phyloP scores from a whole-genome alignment of 2,888 invertebrate genomes.

The Drosophila imparisetae region DNA sequence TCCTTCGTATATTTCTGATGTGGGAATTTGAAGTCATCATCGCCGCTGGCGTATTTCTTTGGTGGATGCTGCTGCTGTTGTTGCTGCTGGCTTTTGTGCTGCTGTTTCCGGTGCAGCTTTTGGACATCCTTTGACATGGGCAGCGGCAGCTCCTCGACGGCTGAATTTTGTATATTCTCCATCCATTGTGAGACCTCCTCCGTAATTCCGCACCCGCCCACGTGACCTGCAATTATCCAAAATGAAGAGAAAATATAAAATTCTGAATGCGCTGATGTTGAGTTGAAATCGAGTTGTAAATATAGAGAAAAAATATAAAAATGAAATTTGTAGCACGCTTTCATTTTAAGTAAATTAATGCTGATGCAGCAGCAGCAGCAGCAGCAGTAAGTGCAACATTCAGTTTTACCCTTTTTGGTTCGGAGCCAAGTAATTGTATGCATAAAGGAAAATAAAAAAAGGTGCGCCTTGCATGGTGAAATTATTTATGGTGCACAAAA shows the following conservation, averaged over 20 bases:
- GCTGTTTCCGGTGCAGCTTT: conserved; percentile 75
- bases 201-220: conserved; percentile 94
- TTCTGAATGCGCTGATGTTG: conserved; percentile 25
- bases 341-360: conserved; percentile 66
- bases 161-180: conserved; percentile 94
- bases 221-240: conserved; percentile 88
- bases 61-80: conserved; percentile 78
- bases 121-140: conserved; percentile 83
- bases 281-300: conserved; percentile 35
- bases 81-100: conserved; percentile 67
- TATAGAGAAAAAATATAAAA: conserved; percentile 37
- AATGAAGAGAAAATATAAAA: conserved; percentile 24
- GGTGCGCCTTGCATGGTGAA: conserved; percentile 48
- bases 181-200: conserved; percentile 96
- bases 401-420: conserved; percentile 23
- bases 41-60: conserved; percentile 81
- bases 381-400: conserved; percentile 43
- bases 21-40: conserved; percentile 85
- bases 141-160: conserved; percentile 86
- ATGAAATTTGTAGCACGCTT: conserved; percentile 21
- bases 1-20: conserved; percentile 92
- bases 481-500: conserved; percentile 76
- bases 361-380: conserved; percentile 69
- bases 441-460: conserved; percentile 11
- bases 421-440: conserved; percentile 45